These are phyloP conservation scores for Eupithecia subfuscata DNA, from an alignment of 2,888 invertebrate species.

Conservation along the genomic window DNA sequence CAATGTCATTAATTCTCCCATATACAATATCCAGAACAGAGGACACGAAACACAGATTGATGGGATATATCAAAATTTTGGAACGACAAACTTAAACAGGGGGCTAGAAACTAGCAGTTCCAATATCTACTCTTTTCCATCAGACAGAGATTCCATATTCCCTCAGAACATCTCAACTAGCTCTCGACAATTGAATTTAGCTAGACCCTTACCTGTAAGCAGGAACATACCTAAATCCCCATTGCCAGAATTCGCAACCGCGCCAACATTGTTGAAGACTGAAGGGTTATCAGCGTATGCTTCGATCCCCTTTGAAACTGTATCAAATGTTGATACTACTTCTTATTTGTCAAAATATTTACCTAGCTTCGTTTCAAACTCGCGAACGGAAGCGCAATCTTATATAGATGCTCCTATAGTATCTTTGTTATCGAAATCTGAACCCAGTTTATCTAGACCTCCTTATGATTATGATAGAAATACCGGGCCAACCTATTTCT, in stretches of 20 bases:
- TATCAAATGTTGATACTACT: neutral
- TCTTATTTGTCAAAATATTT: neutral
- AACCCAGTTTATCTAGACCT: neutral
- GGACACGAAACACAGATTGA: conserved; percentile 40
- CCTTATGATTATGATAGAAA: neutral
- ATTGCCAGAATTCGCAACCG: conserved; percentile 27
- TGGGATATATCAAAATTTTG: conserved; percentile 46
- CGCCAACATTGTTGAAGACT: conserved; percentile 29
- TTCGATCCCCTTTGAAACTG: conserved; percentile 21
- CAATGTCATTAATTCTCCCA: neutral
- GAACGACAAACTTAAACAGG: conserved; percentile 46
- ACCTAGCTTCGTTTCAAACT: neutral
- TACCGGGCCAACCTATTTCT: neutral
- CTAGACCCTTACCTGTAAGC: conserved; percentile 28
- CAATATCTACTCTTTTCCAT: conserved; percentile 17
- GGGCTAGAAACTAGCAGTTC: conserved; percentile 41
- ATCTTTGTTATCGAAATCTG: neutral
- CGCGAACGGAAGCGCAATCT: neutral
- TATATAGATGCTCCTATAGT: neutral
- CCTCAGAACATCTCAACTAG: conserved; percentile 13
- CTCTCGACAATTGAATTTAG: conserved; percentile 16
- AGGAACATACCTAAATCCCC: conserved; percentile 32
- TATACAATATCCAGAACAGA: neutral
- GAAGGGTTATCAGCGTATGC: conserved; percentile 34
- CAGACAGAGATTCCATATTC: conserved; percentile 18